Percentiles rank a stretch among this genome's conserved stretches.
Conservation (phyloP, 2,888 invertebrate species). For the Rambutsinella grinnellia region DNA sequence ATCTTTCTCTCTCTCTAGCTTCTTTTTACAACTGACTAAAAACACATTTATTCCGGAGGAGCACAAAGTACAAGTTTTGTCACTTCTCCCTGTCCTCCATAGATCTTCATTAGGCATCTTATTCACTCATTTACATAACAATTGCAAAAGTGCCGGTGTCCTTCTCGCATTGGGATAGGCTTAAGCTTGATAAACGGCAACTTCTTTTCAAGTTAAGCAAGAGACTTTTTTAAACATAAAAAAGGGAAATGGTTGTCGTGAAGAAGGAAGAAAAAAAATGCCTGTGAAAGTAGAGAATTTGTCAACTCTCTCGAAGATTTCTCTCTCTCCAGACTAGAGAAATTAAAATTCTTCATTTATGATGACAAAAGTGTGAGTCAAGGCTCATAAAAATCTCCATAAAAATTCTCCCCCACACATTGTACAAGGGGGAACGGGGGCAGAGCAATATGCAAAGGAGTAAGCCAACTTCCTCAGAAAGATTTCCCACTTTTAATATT, state of each 20-base stretch:
- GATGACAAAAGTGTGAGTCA: conserved; percentile 52
- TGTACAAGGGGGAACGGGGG: not conserved
- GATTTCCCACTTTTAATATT: not conserved
- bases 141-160: conserved; percentile 9
- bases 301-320: not conserved
- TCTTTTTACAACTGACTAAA: not conserved
- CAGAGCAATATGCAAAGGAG: not conserved
- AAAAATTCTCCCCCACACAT: conserved; percentile 21
- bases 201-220: not conserved
- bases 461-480: not conserved
- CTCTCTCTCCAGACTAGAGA: conserved; percentile 42
- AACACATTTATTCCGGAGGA: not conserved
- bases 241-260: not conserved
- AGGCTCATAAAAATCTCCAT: conserved; percentile 54
- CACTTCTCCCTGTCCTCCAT: not conserved
- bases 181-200: not conserved
- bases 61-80: conserved; percentile 5
- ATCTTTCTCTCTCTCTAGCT: not conserved
- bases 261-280: conserved; percentile 7
- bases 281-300: not conserved
- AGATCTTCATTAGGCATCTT: conserved; percentile 14
- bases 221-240: no score
- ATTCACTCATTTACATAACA: conserved; percentile 38
- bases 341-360: conserved; percentile 59
- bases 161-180: not conserved